These are phyloP conservation scores for Stratiomys singularior DNA, from an alignment of 2,888 invertebrate species.

Conservation along the genomic window DNA sequence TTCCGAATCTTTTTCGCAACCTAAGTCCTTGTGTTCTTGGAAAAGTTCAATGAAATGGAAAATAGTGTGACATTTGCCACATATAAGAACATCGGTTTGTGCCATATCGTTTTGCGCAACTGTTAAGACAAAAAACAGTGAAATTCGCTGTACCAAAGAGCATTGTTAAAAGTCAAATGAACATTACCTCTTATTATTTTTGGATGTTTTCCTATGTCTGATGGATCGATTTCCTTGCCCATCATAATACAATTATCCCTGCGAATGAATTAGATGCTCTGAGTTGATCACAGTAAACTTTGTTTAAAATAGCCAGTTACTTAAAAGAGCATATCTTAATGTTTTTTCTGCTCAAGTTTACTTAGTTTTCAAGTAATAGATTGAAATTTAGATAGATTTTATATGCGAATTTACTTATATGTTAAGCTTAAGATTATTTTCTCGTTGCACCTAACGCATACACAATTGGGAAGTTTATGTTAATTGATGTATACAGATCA, in stretches of 20 bases:
- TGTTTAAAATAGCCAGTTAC: no score
- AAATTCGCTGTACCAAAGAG: neutral
- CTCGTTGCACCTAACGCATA: no score
- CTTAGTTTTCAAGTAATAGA: no score
- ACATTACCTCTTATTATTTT: constrained; percentile 70
- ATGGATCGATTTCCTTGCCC: constrained; percentile 68
- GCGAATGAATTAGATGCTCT: no score
- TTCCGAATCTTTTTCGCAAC: constrained; percentile 72
- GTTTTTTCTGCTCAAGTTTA: no score
- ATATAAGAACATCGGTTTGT: constrained; percentile 80
- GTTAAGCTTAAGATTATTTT: no score
- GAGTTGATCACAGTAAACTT: no score
- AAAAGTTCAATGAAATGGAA: constrained; percentile 85
- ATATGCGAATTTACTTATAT: no score
- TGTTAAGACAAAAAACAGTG: constrained; percentile 59
- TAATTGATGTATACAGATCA: no score
- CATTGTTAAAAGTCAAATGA: neutral
- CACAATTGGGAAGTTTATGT: no score
- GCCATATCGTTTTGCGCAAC: constrained; percentile 82
- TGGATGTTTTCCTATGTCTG: constrained; percentile 73
- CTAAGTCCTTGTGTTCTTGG: constrained; percentile 75
- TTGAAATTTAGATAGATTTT: no score
- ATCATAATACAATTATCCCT: constrained; percentile 57
- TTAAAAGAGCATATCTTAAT: no score
- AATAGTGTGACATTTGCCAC: constrained; percentile 84